A percentile compares a stretch with the other conserved stretches of the same genome.
These are phyloP conservation scores for Mesocricetus auratus DNA, from an alignment of 2,113 vertebrate genomes.

Conservation along the genomic window DNA sequence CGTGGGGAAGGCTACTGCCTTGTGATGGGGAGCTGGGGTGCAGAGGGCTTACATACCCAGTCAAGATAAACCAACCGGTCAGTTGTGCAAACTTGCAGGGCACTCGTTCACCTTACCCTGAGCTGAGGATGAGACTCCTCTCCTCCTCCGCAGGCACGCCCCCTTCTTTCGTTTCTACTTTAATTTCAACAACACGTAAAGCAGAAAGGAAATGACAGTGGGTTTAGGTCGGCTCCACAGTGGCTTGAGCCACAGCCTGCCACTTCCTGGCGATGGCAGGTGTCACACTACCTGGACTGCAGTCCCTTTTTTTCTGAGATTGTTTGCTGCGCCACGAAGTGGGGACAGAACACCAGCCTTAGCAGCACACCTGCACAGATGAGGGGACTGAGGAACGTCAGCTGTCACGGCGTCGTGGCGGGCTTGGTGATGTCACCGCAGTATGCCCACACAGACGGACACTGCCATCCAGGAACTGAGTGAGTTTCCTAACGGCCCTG, in stretches of 20 bases:
- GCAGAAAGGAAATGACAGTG: rapidly evolving
- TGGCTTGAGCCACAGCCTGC: background rate
- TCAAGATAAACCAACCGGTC: rapidly evolving
- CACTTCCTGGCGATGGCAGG: background rate
- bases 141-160: background rate
- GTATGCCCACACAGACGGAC: background rate
- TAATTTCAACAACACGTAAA: background rate
- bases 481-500: background rate
- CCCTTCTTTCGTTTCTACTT: background rate
- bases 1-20: too few species aligned
- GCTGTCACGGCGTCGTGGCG: rapidly evolving
- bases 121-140: background rate
- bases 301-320: background rate
- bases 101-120: rapidly evolving
- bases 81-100: rapidly evolving
- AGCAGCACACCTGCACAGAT: background rate
- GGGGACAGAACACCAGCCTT: background rate
- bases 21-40: rapidly evolving
- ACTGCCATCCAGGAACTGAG: background rate
- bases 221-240: rapidly evolving
- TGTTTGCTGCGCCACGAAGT: too few species aligned
- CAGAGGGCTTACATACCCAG: background rate
- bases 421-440: rapidly evolving
- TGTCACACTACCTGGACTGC: too few species aligned
- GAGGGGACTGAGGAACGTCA: rapidly evolving